Conservation (phyloP, 2,888 invertebrate species). For the Yponomeuta plumbellus region DNA sequence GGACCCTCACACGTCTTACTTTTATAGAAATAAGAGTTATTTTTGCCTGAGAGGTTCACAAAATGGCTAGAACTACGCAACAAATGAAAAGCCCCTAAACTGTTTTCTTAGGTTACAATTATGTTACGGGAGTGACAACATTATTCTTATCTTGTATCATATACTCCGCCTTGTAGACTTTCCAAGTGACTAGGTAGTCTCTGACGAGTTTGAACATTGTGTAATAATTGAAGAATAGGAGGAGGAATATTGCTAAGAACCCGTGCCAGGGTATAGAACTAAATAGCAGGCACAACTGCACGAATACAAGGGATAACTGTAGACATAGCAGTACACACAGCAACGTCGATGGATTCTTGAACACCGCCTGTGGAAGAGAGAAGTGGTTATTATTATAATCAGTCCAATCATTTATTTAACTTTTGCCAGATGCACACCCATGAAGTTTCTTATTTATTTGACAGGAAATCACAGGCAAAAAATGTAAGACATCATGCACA, state of each 20-base stretch:
- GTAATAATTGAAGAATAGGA: conserved; percentile 94
- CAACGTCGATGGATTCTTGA: conserved; percentile 88
- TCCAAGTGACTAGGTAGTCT: conserved; percentile 90
- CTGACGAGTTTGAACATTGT: conserved; percentile 92
- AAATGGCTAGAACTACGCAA: too few species aligned
- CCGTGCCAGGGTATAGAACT: conserved; percentile 94
- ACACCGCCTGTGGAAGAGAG: conserved; percentile 81
- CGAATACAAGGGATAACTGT: conserved; percentile 81
- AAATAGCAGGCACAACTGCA: conserved; percentile 87
- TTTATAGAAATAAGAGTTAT: too few species aligned
- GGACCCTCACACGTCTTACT: too few species aligned
- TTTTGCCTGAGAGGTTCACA: too few species aligned
- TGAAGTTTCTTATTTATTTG: too few species aligned
- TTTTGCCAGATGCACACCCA: too few species aligned
- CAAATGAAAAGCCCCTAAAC: background rate
- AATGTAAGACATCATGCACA: too few species aligned
- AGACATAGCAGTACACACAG: conserved; percentile 84
- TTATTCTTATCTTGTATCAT: conserved; percentile 79
- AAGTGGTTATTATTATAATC: background rate
- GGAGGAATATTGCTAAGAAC: conserved; percentile 87
- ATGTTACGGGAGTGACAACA: conserved; percentile 21
- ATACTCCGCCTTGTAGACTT: conserved; percentile 85
- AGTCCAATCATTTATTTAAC: background rate
- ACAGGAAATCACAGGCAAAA: too few species aligned
- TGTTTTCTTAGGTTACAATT: background rate